These are phyloP conservation scores for Drosophila virilis DNA, from an alignment of 1,140 invertebrate species.

Conservation along the genomic window DNA sequence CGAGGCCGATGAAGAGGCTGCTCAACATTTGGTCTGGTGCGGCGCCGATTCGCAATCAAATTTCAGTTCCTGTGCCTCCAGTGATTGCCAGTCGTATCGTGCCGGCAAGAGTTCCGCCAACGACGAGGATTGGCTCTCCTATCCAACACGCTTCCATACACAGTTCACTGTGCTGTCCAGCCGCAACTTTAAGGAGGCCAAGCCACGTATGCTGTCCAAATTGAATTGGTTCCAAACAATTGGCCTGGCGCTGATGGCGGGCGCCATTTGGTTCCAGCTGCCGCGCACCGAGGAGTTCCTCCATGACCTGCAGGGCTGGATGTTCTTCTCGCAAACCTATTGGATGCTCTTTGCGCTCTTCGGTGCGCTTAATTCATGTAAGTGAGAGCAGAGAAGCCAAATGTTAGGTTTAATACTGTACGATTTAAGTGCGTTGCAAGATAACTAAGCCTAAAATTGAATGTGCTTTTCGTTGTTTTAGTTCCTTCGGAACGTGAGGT, in stretches of 20 bases:
- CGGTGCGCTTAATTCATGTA: conserved; percentile 90
- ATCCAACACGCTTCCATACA: conserved; percentile 91
- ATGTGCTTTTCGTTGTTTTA: conserved; percentile 64
- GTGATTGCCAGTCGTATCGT: conserved; percentile 86
- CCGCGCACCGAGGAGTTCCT: conserved; percentile 90
- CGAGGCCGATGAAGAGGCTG: conserved; percentile 87
- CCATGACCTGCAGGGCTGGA: conserved; percentile 93
- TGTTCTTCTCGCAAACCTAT: conserved; percentile 94
- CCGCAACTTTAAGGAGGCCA: conserved; percentile 92
- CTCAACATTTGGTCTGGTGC: conserved; percentile 90
- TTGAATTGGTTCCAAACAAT: conserved; percentile 93
- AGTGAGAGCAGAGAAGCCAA: conserved; percentile 42
- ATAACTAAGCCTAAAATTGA: background rate
- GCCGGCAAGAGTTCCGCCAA: conserved; percentile 37
- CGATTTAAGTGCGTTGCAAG: too few relatives aligned
- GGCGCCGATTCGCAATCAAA: conserved; percentile 87
- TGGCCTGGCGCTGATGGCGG: conserved; percentile 89
- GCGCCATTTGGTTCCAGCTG: conserved; percentile 92
- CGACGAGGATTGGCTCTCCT: conserved; percentile 87
- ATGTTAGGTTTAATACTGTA: background rate
- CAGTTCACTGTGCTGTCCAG: conserved; percentile 91
- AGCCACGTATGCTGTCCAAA: conserved; percentile 91
- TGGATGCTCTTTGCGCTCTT: conserved; percentile 95
- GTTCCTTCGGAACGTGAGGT: conserved; percentile 93
- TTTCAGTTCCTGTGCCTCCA: conserved; percentile 87